Base-by-base conservation (phyloP, 2,888 invertebrate genomes). In the Drosophila flavopinicola region DNA sequence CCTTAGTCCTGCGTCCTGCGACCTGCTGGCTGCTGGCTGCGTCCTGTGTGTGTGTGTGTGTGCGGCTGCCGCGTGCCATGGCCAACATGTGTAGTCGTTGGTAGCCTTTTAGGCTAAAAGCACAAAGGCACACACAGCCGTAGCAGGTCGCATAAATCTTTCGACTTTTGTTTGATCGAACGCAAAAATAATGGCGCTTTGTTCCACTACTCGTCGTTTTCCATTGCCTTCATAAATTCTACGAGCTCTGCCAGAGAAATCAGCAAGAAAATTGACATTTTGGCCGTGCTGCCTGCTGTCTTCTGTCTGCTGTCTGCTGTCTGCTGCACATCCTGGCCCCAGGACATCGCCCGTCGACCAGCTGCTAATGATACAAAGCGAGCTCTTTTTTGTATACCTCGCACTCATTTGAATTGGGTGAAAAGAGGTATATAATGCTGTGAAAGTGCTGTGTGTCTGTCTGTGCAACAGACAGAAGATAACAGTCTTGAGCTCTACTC, bases 111-210 rank as follows among this genome's bases (percentile, higher is more conserved):
- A 76, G 74, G 67, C 77, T 70, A 74, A 74, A 60, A 76, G 75
- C 68, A 67, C 17, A 57, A 15, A 17, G 41, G 15, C 30, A 17
- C 32, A 41, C 38, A 23, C 53, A 39, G 44, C 9, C 53, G 11
- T 27, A 63, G 47, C 49, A 63, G 51, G 57, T 51, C 61, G 41
- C 85, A 82, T 86, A 82, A 82, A 84, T 82, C 82, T 86, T 78
- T 63, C 59, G 67, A 80, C 71, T 84, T 82, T 84, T 86, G 87
- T 86, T 84, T 86, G 82, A 84, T 82, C 87, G 85, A 82, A 86
- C 69, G 71, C 85, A 86, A 79, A 80, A 86, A 67, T 86, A 85
- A 77, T 84, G 77, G 78, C 75, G 75, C 68, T 75, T 66, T 79
- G 83, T 79, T 69, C 59, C 53, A 59, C 59, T 57, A 41, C 53